Evolutionary conservation across 2,113 vertebrate species (phyloP).

Genomic region (Mugil cephalus): DNA sequence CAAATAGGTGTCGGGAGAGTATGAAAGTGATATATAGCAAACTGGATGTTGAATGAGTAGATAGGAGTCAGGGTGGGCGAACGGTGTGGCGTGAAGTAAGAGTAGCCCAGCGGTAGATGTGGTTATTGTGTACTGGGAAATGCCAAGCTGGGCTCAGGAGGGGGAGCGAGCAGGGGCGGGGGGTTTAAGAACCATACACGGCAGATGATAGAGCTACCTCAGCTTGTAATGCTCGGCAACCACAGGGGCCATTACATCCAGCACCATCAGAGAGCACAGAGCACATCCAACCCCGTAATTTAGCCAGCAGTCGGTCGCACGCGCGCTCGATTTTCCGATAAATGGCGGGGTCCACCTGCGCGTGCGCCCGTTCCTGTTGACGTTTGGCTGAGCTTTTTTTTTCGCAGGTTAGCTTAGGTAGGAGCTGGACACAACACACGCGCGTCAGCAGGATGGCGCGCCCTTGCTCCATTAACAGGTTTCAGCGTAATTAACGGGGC

Average conservation of each 20-base stretch:
- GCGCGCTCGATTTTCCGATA: conserved; percentile 43
- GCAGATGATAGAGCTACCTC: conserved; percentile 74
- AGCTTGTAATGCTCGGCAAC: conserved; percentile 82
- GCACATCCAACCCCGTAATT: conserved; percentile 86
- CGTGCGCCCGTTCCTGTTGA: conserved; percentile 36
- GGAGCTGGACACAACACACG: conserved; percentile 39
- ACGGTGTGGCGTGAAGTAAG: conserved; percentile 46
- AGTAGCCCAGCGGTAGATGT: conserved; percentile 44
- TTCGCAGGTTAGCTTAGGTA: conserved; percentile 39
- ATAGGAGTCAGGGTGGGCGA: conserved; percentile 22
- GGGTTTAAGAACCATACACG: conserved; percentile 37
- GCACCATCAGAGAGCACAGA: conserved; percentile 75
- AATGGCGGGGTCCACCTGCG: conserved; percentile 67
- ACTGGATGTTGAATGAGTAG: conserved; percentile 54
- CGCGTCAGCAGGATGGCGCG: conserved; percentile 45
- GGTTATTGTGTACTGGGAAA: conserved; percentile 60
- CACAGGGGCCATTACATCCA: conserved; percentile 79
- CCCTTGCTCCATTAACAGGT: conserved; percentile 69
- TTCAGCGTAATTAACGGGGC: conserved; percentile 79
- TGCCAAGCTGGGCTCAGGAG: conserved; percentile 49
- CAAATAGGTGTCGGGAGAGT: conserved; percentile 65
- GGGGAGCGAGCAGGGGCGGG: background rate
- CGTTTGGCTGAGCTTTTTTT: conserved; percentile 38
- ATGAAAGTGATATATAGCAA: conserved; percentile 64
- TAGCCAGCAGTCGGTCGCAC: conserved; percentile 74